Percentiles rank a stretch among this genome's conserved stretches.
Conservation (phyloP, 2,888 invertebrate species). For the Meiosimyza decipiens region DNA sequence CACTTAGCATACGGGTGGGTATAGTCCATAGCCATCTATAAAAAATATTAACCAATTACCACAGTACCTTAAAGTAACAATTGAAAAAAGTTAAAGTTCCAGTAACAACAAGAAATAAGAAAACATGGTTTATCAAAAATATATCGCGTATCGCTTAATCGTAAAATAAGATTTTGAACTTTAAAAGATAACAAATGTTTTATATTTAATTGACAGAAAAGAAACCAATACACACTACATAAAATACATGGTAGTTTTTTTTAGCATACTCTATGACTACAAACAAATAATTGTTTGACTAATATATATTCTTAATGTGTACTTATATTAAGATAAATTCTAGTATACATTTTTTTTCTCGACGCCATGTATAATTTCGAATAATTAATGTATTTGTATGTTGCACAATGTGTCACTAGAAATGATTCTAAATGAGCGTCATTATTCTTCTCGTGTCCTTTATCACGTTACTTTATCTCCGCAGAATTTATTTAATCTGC, state of each 20-base stretch:
- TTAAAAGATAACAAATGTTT: conserved; percentile 50
- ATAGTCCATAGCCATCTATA: conserved; percentile 22
- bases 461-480: too few species aligned
- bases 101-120: conserved; percentile 15
- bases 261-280: too few species aligned
- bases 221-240: conserved; percentile 3
- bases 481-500: too few species aligned
- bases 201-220: conserved; percentile 20
- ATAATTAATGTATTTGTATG: too few species aligned
- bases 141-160: conserved; percentile 54
- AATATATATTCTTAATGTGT: too few species aligned
- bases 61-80: not conserved
- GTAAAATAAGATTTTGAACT: conserved; percentile 60
- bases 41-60: conserved; percentile 2
- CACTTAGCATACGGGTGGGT: conserved; percentile 4
- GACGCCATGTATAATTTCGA: too few species aligned
- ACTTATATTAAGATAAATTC: too few species aligned
- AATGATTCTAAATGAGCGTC: too few species aligned
- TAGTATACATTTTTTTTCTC: too few species aligned
- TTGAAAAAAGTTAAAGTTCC: conserved; percentile 7
- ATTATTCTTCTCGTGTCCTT: too few species aligned
- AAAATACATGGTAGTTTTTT: conserved; percentile 1
- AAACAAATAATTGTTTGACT: too few species aligned
- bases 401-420: too few species aligned
- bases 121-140: conserved; percentile 30